Conservation (phyloP, 2,113 vertebrate species). For the Notiomystis cincta region DNA sequence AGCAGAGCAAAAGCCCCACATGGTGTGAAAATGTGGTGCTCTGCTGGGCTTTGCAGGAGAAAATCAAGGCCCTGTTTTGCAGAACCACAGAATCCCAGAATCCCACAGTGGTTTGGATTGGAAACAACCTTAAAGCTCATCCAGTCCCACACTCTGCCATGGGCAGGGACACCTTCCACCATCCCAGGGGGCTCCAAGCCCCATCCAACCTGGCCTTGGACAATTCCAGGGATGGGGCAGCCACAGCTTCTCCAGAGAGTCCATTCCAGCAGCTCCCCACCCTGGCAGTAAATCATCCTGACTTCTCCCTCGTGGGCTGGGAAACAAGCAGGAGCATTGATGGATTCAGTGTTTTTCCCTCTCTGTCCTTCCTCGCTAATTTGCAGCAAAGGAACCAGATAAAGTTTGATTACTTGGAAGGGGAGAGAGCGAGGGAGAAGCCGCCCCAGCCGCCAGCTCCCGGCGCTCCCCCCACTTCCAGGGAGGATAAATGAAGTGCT, state of each 20-base stretch:
- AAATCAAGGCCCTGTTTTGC: not conserved
- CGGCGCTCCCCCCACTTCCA: not conserved
- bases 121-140: not conserved
- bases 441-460: not conserved
- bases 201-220: rapidly evolving
- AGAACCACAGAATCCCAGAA: not conserved
- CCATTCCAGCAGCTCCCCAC: not conserved
- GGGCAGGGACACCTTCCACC: not conserved
- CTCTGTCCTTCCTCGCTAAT: not conserved
- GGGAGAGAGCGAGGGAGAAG: not conserved
- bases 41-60: not conserved
- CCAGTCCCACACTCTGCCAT: not conserved
- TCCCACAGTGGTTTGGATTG: not conserved
- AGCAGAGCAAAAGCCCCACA: not conserved
- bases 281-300: not conserved
- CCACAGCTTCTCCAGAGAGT: not conserved
- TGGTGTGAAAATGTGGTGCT: not conserved
- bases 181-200: not conserved
- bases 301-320: not conserved
- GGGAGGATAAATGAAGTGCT: conserved; percentile 56
- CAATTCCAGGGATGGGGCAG: not conserved
- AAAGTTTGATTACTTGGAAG: conserved; percentile 35
- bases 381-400: conserved; percentile 20
- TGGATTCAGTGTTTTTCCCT: not conserved
- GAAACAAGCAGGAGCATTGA: not conserved